Evolutionary conservation across 2,113 vertebrate species (phyloP).

Genomic region (Micromys minutus): DNA sequence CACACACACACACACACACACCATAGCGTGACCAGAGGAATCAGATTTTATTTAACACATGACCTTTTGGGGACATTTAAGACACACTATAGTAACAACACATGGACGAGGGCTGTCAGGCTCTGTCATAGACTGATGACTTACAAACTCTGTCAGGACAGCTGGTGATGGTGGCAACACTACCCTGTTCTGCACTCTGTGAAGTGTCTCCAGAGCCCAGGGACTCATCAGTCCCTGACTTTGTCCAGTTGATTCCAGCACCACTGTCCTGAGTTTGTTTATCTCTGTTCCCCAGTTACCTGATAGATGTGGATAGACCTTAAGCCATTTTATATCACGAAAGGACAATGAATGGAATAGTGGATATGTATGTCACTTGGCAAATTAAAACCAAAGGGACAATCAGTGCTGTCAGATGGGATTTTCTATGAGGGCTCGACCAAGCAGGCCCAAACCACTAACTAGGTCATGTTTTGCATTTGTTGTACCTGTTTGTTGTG

Average conservation of each 20-base stretch:
- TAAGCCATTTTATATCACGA: not conserved
- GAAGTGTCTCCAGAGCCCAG: not conserved
- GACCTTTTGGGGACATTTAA: not conserved
- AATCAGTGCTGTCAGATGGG: not conserved
- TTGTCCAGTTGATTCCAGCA: not conserved
- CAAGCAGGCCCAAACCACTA: no score
- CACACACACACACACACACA: not conserved
- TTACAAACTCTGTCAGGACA: not conserved
- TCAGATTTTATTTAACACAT: not conserved
- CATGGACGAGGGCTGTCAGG: not conserved
- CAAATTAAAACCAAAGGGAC: not conserved
- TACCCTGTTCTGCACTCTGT: not conserved
- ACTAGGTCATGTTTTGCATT: not conserved
- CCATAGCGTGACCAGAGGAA: not conserved
- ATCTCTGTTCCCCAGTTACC: not conserved
- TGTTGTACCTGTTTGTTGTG: not conserved
- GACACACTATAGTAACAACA: not conserved
- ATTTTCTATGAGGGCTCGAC: not conserved
- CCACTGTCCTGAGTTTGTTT: not conserved
- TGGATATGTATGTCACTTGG: not conserved
- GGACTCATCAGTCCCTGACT: not conserved
- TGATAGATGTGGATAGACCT: not conserved
- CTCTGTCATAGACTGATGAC: not conserved
- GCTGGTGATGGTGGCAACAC: not conserved
- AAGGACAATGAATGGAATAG: not conserved